Percentiles rank a stretch among this genome's conserved stretches.
Conservation (phyloP, 1,140 invertebrate species). For the Physella acuta region DNA sequence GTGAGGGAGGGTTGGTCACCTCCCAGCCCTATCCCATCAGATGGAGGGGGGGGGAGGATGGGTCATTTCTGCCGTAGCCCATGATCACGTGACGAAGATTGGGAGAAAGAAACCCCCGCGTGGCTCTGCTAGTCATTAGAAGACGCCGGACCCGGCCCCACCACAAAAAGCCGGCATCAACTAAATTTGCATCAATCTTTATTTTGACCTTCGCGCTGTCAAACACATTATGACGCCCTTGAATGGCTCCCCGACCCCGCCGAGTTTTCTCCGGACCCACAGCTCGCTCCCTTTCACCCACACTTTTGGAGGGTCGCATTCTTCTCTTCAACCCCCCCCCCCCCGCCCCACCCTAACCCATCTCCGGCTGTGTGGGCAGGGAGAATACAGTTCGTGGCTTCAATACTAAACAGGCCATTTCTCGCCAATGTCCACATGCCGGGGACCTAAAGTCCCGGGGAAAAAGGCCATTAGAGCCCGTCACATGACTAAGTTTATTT, state of each 20-base stretch:
- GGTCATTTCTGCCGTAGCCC: no score
- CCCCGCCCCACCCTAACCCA: background rate
- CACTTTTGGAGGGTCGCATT: background rate
- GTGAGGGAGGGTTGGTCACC: no score
- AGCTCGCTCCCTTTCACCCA: constrained; percentile 5
- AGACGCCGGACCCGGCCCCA: background rate
- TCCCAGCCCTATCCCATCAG: no score
- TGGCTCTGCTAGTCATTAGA: constrained; percentile 11
- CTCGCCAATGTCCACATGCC: no score
- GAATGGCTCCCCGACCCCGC: background rate
- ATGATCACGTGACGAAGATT: background rate
- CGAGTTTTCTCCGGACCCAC: background rate
- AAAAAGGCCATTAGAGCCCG: no score
- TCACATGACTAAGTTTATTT: no score
- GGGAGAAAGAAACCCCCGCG: background rate
- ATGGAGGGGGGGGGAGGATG: no score
- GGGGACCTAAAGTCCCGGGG: no score
- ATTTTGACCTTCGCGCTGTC: constrained; percentile 3
- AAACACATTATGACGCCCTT: constrained; percentile 3
- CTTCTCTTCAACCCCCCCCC: background rate
- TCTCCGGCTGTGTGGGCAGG: background rate
- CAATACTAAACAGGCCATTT: background rate
- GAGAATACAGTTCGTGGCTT: background rate
- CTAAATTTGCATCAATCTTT: constrained; percentile 25
- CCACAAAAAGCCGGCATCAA: constrained; percentile 9